Percentiles rank a stretch among this genome's conserved stretches.
Conservation (phyloP, 2,888 invertebrate genomes). For the Mesoligia furuncula region DNA sequence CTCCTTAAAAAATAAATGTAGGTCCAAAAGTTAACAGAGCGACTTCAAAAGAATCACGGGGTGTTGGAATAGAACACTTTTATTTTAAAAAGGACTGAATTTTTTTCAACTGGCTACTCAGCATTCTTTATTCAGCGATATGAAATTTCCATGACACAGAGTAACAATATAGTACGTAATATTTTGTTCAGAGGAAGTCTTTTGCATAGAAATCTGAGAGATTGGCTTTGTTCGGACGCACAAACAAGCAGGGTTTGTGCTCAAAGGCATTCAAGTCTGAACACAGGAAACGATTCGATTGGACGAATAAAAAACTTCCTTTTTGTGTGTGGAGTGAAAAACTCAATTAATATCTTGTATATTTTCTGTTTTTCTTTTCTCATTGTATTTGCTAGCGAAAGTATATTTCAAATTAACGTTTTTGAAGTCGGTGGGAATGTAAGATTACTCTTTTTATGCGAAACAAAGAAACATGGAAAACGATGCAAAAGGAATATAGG, state of each 20-base stretch:
- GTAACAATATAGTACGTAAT: conserved; percentile 80
- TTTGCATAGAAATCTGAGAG: conserved; percentile 84
- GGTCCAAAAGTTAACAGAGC: conserved; percentile 43
- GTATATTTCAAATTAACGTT: conserved; percentile 9
- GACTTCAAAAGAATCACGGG: conserved; percentile 54
- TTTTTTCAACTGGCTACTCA: conserved; percentile 74
- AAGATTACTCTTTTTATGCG: background rate
- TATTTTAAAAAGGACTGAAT: conserved; percentile 67
- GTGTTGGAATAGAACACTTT: conserved; percentile 51
- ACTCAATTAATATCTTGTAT: conserved; percentile 51
- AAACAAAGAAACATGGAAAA: background rate
- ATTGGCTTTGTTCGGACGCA: conserved; percentile 84
- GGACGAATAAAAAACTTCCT: conserved; percentile 66
- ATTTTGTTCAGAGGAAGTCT: conserved; percentile 81
- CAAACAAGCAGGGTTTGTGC: conserved; percentile 81
- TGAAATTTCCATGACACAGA: conserved; percentile 83
- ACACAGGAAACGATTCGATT: conserved; percentile 72
- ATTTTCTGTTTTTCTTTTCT: conserved; percentile 29
- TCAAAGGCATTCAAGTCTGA: conserved; percentile 78
- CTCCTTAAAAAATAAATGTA: conserved; percentile 54
- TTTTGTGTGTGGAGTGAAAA: conserved; percentile 48
- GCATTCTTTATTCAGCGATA: conserved; percentile 72
- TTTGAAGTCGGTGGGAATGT: background rate
- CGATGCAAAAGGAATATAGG: no score
- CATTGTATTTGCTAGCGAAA: conserved; percentile 8